A percentile compares a stretch with the other conserved stretches of the same genome.
phyloP scores from a whole-genome alignment of 2,113 vertebrate genomes.

The Corythaeola cristata region DNA sequence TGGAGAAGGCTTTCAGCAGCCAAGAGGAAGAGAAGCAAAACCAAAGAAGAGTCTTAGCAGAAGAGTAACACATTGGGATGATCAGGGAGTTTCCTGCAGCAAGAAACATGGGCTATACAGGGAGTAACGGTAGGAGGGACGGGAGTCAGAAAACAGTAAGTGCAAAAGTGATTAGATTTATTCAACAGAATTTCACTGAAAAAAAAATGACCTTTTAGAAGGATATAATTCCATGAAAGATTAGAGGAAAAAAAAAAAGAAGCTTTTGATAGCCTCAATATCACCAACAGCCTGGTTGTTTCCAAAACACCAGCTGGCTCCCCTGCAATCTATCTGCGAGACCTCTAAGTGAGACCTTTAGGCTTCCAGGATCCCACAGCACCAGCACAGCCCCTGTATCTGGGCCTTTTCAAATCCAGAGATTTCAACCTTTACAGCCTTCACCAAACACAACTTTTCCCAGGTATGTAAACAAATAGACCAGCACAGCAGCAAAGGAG shows the following conservation, averaged over 20 bases:
- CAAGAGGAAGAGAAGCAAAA: background rate
- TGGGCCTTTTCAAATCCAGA: background rate
- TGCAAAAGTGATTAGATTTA: background rate
- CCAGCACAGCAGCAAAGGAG: background rate
- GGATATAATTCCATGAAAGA: background rate
- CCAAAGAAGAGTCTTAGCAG: background rate
- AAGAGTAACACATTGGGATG: background rate
- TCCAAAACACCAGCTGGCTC: background rate
- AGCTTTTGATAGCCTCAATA: background rate
- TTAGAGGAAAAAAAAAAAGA: background rate
- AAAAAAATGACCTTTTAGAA: background rate
- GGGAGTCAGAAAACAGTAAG: background rate
- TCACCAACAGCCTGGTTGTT: background rate
- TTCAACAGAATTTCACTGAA: background rate
- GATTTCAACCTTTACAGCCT: background rate
- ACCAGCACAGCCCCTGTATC: background rate
- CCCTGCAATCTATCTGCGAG: background rate
- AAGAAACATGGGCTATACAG: background rate
- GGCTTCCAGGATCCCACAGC: background rate
- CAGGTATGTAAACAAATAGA: background rate
- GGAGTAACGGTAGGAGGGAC: background rate
- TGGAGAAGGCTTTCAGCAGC: background rate
- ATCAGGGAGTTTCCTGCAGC: background rate
- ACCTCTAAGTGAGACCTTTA: background rate
- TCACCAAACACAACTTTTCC: background rate